Base-by-base conservation (phyloP, 1,140 invertebrate genomes). In the Bombus confusus region DNA sequence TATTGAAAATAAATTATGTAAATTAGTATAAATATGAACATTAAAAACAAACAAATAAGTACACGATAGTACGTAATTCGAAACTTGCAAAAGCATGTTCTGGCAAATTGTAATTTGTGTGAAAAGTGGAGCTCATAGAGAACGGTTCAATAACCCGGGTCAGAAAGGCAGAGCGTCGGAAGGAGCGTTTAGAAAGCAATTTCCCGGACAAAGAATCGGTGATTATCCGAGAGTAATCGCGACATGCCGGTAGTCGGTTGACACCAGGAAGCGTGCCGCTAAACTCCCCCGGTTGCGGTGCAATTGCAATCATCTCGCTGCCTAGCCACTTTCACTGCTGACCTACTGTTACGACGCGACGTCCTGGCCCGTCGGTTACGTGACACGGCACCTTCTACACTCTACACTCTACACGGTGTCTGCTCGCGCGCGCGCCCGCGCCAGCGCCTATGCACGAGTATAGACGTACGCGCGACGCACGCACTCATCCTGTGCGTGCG, bases 281-380 rank as follows among this genome's bases (percentile, higher is more conserved):
- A 85, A 87, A 82, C 85, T 68, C 78, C 69, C 74, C 85, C 83
- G 66, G 86, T 83, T 80, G 85, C 88, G 88, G 69, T 90, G 86
- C 91, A 87, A 88, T 86, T 88, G 92, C 90, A 92, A 92, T 92
- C 91, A 93, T 93, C 91, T 87, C 87, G 79, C 86, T 86, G 90
- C 80, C 87, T 92, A 90, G 88, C 86, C 89, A 93, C 92, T 93
- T 93, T 93, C 92, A 93, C 92, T 92, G 90, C 87, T 93, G 92
- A 92, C 92, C 92, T 89, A 93, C 92, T 92, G 91, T 91, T 89
- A 88, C 92, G 90, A 82, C 87, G 87, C 92, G 90, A 82, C 87
- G 87, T 91, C 87, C 86, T 87, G 80, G 85, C 88, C 87, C 88
- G 87, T 88, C 89, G 86, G 87, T 88, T 83, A 91, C 88, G 83